Evolutionary conservation across 1,140 invertebrate genomes (phyloP).

Genomic region (Drosophila nannoptera): DNA sequence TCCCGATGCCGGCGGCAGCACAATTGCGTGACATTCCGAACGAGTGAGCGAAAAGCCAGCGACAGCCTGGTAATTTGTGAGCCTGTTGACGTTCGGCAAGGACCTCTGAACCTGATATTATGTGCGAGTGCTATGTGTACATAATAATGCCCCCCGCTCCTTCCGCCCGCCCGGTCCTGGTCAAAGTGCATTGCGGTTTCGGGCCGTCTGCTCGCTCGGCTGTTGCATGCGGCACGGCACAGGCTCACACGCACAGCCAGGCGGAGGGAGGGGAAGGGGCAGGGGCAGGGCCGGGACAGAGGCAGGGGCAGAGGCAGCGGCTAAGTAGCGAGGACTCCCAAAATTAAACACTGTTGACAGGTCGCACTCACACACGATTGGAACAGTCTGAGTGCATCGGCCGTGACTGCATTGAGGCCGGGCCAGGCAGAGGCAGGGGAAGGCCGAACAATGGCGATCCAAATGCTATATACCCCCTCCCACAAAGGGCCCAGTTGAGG

Average conservation of each 20-base stretch:
- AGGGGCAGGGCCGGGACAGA: too few relatives aligned
- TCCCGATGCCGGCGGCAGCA: slow-evolving; percentile 29
- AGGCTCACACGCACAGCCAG: background rate
- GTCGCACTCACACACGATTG: slow-evolving; percentile 69
- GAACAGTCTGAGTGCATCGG: slow-evolving; percentile 58
- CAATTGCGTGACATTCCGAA: slow-evolving; percentile 64
- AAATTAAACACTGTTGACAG: slow-evolving; percentile 77
- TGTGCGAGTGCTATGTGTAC: slow-evolving; percentile 15
- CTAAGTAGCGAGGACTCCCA: slow-evolving; percentile 34
- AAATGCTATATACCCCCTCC: slow-evolving; percentile 48
- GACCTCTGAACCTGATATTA: slow-evolving; percentile 26
- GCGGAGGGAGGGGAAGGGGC: background rate
- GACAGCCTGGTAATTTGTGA: slow-evolving; percentile 76
- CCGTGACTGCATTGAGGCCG: slow-evolving; percentile 20
- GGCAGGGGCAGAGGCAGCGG: background rate
- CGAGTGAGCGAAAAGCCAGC: slow-evolving; percentile 42
- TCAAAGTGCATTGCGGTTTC: slow-evolving; percentile 76
- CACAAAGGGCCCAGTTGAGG: slow-evolving; percentile 70
- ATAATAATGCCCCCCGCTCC: slow-evolving; percentile 42
- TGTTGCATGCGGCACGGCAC: slow-evolving; percentile 66
- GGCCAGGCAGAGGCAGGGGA: slow-evolving; percentile 59
- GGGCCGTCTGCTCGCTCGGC: slow-evolving; percentile 16
- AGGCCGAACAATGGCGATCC: slow-evolving; percentile 55
- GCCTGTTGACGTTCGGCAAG: slow-evolving; percentile 56
- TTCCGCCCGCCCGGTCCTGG: slow-evolving; percentile 18